Base-by-base conservation (phyloP, 2,888 invertebrate species). In the Nipponacmea schrenckii region DNA sequence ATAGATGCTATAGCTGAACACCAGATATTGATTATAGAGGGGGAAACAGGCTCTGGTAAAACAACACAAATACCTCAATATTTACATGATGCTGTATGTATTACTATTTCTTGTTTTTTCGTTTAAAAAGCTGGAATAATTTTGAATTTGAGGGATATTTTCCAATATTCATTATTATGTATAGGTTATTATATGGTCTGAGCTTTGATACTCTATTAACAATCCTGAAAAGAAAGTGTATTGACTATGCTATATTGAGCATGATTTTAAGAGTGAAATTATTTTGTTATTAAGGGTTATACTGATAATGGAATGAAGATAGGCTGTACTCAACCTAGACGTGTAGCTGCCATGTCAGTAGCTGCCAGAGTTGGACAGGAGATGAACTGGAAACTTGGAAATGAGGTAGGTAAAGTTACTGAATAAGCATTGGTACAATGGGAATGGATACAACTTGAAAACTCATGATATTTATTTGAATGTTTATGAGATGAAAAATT, bases 331-430 rank as follows among this genome's bases (percentile, higher is more conserved):
- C 97, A 98, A 89, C 98, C 99, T 0, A 91, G 98, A 78, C 91
- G 99, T 89, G 99, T 99, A 1, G 99, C 99, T 27, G 98, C 99
- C 2, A 99, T 99, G 99, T 97, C 97, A n/a, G 99, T 99, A 27
- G 96, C 99, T 26, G 94, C 98, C 4, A 92, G 99, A 88, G 99
- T 99, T 0, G 96, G 98, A 2, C 95, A 98, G 88, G 99, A 99
- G 92, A 96, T 98, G 95, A 93, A 93, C 79, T 95, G 96, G 0
- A 99, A 98, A 90, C 91, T 99, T 39, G 99, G 98, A 46, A 89
- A 89, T 81, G 89, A 90, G 83, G 89, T 67, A 95, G 95, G 46
- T 31, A 3, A 15, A n/a, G 10, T 66, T 66, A n/a, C 20, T 39
- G 15, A 8, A 67, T n/a, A 24, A n/a, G 14, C 17, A 17, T 17